Base-by-base conservation (phyloP, 2,797 vertebrate genomes). In the Clarias platycephalus region DNA sequence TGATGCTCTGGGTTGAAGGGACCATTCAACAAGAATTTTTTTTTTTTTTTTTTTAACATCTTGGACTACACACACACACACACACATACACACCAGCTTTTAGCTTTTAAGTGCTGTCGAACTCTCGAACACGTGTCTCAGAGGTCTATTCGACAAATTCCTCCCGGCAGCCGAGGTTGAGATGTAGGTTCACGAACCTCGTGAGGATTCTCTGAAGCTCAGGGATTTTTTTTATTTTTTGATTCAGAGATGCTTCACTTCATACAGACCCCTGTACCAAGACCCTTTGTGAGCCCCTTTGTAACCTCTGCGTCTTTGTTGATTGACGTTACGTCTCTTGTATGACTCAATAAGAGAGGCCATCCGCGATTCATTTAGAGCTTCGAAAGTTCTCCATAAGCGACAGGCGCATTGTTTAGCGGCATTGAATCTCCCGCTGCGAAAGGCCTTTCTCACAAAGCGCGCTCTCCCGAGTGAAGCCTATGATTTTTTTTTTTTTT, bases 191-290 rank as follows among this genome's bases (percentile, higher is more conserved):
- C 63, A 53, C 24, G 8, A 60, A 24, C 71, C 31, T 71, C 34
- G 84, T 82, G 84, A 72, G 53, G 53, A 60, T 68, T 81, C 84
- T 85, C 49, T 44, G 62, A 80, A 94, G 94, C 96, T 97, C 96
- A 96, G 96, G 81, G 80, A 85, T n/a, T 93, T 57, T 93, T 84
- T 72, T 87, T 91, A 34, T 22, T 68, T 13, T 93, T 94, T 79
- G 13, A 62, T 62, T 53, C 20, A 40, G 66, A 71, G 85, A 86
- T 55, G 3, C 71, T 76, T 82, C 75, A 74, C 55, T 76, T 70
- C 75, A 83, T 40, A 57, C 68, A 71, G 40, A 31, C 55, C 84
- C 34, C 28, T 31, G 34, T 53, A 3, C 67, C 53, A 28, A 55
- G 57, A 71, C 49, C 31, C 26, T 75, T 58, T 60, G 24, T 62